Percentiles rank a stretch among this genome's conserved stretches.
phyloP scores from a whole-genome alignment of 2,888 invertebrate species.

The Drosophila imparisetae region DNA sequence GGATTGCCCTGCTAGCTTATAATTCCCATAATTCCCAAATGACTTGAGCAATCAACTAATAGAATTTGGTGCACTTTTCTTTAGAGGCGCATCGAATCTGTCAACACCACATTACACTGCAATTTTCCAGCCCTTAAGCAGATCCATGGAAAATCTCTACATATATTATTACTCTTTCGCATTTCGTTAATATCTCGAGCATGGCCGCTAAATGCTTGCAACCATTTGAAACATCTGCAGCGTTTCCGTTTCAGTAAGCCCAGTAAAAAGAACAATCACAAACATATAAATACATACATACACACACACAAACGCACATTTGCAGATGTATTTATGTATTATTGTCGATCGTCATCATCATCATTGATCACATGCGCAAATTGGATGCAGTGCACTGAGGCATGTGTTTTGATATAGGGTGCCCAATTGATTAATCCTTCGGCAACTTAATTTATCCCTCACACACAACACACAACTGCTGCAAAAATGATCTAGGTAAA shows the following conservation, averaged over 20 bases:
- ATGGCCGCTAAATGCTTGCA: conserved; percentile 45
- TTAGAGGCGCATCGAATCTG: conserved; percentile 16
- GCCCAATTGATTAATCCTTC: conserved; percentile 52
- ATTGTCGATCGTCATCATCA: conserved; percentile 40
- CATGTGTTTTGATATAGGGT: conserved; percentile 59
- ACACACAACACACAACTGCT: conserved; percentile 21
- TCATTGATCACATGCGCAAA: conserved; percentile 62
- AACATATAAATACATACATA: conserved; percentile 1
- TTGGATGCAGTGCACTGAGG: conserved; percentile 60
- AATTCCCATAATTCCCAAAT: conserved; percentile 33
- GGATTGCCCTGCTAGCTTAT: not conserved
- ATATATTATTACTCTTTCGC: conserved; percentile 22
- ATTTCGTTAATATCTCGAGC: conserved; percentile 36
- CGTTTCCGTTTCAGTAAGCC: conserved; percentile 42
- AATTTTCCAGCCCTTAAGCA: conserved; percentile 2
- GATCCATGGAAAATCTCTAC: not conserved
- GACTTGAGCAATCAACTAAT: conserved; percentile 9
- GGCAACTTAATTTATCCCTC: conserved; percentile 56
- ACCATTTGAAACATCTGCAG: conserved; percentile 58
- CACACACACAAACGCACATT: conserved; percentile 2
- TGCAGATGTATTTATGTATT: conserved; percentile 9
- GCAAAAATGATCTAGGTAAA: conserved; percentile 59
- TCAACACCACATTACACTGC: conserved; percentile 26
- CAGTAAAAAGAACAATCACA: conserved; percentile 49
- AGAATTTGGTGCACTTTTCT: not conserved